Evolutionary conservation across 2,888 invertebrate genomes (phyloP).

Genomic region (Chesias legatella): DNA sequence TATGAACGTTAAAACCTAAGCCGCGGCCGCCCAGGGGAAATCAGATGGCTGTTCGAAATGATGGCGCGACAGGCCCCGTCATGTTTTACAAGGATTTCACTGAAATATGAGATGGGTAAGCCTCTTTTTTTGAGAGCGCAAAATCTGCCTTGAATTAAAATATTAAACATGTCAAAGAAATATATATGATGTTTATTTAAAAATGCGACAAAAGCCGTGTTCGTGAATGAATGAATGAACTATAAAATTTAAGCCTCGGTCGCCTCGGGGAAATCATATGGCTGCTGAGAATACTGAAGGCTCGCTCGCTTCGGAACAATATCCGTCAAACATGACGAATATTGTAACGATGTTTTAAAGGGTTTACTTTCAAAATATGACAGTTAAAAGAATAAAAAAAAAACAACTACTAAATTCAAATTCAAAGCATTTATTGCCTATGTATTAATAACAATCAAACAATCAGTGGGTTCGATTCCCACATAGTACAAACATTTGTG

Average conservation of each 20-base stretch:
- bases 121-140: too few relatives aligned
- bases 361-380: conserved; percentile 2
- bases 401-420: too few relatives aligned
- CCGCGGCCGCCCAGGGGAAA: conserved; percentile 49
- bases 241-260: conserved; percentile 30
- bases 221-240: conserved; percentile 27
- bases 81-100: conserved; percentile 26
- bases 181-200: conserved; percentile 5
- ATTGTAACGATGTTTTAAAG: conserved; percentile 19
- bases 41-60: conserved; percentile 48
- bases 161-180: background rate
- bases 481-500: too few relatives aligned
- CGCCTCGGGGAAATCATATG: conserved; percentile 32
- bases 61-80: conserved; percentile 31
- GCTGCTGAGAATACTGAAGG: conserved; percentile 19
- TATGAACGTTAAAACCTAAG: conserved; percentile 54
- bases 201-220: conserved; percentile 20
- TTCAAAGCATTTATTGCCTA: too few relatives aligned
- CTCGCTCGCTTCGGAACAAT: conserved; percentile 8
- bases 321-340: too few relatives aligned
- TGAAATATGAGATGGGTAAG: background rate
- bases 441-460: too few relatives aligned
- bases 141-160: too few relatives aligned
- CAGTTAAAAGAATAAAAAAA: too few relatives aligned
- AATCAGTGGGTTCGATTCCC: too few relatives aligned